Percentiles rank a stretch among this genome's conserved stretches.
phyloP scores from a whole-genome alignment of 2,797 vertebrate genomes.

The Microctenopoma lineatum region DNA sequence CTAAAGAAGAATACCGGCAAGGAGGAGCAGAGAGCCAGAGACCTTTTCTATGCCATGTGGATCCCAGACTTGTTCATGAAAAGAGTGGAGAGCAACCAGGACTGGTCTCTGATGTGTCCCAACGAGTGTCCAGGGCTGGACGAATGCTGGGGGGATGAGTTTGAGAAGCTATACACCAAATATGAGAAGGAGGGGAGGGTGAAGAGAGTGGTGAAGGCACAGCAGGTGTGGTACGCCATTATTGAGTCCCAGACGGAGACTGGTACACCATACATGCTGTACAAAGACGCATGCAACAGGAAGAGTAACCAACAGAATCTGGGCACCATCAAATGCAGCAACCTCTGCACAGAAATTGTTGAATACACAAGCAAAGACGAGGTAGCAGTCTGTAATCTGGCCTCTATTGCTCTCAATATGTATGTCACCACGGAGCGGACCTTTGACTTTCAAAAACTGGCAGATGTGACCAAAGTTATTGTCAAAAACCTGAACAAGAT shows the following conservation, averaged over 20 bases:
- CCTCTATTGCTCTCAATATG: conserved; percentile 97
- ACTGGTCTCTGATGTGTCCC: conserved; percentile 98
- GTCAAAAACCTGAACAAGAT: conserved; percentile 97
- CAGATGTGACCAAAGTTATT: conserved; percentile 91
- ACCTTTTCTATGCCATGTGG: conserved; percentile 97
- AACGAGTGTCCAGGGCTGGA: conserved; percentile 93
- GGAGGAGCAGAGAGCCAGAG: conserved; percentile 95
- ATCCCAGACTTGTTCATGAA: conserved; percentile 99
- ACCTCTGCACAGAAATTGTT: conserved; percentile 95
- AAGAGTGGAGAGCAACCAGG: conserved; percentile 93
- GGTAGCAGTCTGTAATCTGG: conserved; percentile 97
- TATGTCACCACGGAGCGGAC: conserved; percentile 92
- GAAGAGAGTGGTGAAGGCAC: conserved; percentile 93
- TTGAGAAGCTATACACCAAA: conserved; percentile 92
- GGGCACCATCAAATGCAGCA: conserved; percentile 97
- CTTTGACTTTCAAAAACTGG: conserved; percentile 91
- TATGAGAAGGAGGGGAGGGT: conserved; percentile 90
- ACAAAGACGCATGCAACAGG: conserved; percentile 97
- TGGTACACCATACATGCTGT: conserved; percentile 97
- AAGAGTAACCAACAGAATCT: conserved; percentile 99
- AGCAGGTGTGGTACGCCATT: conserved; percentile 96
- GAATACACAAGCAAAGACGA: conserved; percentile 95
- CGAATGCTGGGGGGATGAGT: conserved; percentile 97
- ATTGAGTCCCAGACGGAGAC: conserved; percentile 99
- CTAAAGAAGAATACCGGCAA: conserved; percentile 99